These are phyloP conservation scores for Sturnira hondurensis DNA, from an alignment of 2,113 vertebrate species.

Conservation along the genomic window DNA sequence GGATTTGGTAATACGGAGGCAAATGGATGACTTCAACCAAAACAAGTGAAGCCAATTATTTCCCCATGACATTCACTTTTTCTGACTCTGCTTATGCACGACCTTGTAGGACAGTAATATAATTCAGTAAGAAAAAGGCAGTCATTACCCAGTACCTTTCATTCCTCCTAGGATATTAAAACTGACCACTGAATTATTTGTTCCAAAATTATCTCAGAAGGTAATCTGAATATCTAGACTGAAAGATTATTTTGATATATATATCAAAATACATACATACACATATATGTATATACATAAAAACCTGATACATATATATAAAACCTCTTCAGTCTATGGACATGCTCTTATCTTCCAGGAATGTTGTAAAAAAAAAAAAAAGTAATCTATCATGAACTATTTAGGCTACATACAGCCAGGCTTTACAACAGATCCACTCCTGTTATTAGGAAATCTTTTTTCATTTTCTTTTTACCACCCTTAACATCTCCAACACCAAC, in stretches of 20 bases:
- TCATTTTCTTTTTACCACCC: not conserved
- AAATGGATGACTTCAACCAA: not conserved
- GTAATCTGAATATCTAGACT: not conserved
- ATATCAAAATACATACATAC: too few species aligned
- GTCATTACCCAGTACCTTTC: not conserved
- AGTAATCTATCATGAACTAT: not conserved
- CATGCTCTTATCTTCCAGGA: slow-evolving; percentile 1
- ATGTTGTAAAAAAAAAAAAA: slow-evolving; percentile 19
- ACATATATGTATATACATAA: too few species aligned
- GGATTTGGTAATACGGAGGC: not conserved
- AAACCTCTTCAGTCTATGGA: not conserved
- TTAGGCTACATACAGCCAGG: not conserved
- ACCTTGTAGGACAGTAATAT: not conserved
- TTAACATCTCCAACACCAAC: not conserved
- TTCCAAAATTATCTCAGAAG: slow-evolving; percentile 2
- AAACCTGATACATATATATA: not conserved
- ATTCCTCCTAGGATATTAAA: slow-evolving; percentile 26
- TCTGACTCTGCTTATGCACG: not conserved
- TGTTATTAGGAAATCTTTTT: not conserved
- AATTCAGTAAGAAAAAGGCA: not conserved
- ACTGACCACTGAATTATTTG: not conserved
- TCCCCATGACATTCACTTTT: not conserved
- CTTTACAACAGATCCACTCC: not conserved
- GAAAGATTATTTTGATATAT: not conserved
- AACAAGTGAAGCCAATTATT: not conserved